phyloP scores from a whole-genome alignment of 1,140 invertebrate genomes.

The Lutraria rhynchaena region DNA sequence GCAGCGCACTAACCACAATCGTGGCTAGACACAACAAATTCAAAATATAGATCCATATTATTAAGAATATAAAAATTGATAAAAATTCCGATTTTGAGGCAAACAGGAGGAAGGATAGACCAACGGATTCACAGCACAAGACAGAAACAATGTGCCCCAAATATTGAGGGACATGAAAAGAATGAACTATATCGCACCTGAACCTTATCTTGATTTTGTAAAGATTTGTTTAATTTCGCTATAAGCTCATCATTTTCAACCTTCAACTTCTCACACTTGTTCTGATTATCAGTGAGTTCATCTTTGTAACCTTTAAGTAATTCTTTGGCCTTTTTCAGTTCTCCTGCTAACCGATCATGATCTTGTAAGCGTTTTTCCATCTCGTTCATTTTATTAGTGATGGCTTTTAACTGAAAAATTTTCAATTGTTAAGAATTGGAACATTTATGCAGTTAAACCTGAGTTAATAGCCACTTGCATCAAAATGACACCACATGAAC shows the following conservation, averaged over 20 bases:
- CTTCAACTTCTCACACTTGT: conserved; percentile 10
- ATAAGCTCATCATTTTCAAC: conserved; percentile 14
- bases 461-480: no score
- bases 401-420: no score
- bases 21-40: no score
- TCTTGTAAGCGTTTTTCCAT: conserved; percentile 33
- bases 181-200: conserved; percentile 52
- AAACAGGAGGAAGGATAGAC: no score
- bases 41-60: no score
- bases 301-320: conserved; percentile 47
- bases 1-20: no score
- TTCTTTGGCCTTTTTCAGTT: conserved; percentile 52
- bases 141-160: conserved; percentile 25
- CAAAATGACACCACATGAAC: no score
- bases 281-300: conserved; percentile 43
- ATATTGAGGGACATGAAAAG: conserved; percentile 56
- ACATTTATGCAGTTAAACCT: no score
- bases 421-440: no score
- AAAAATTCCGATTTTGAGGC: no score
- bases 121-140: no score
- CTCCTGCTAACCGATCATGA: conserved; percentile 22
- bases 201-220: conserved; percentile 59
- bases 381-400: conserved; percentile 23
- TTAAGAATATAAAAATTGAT: no score
- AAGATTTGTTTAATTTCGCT: conserved; percentile 49